Percentiles rank a stretch among this genome's conserved stretches.
Evolutionary conservation across 2,113 vertebrate genomes (phyloP).

Genomic region (Nibea albiflora): DNA sequence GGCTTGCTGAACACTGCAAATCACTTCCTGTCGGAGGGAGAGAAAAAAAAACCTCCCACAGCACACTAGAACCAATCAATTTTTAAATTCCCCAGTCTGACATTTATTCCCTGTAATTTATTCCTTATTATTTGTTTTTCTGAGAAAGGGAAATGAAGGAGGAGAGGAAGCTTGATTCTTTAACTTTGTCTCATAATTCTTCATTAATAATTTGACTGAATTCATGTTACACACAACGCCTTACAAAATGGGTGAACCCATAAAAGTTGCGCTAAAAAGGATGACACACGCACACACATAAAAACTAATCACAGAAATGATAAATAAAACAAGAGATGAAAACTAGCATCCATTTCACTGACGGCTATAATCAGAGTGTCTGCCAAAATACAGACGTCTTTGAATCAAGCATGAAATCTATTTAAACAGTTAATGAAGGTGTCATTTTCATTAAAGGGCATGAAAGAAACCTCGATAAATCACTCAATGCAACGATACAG

Average conservation of each 20-base stretch:
- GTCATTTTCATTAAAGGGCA: neutral
- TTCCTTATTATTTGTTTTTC: constrained; percentile 72
- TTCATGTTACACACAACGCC: constrained; percentile 2
- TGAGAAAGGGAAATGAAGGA: constrained; percentile 55
- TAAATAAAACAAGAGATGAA: constrained; percentile 32
- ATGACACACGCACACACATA: neutral
- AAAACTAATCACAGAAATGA: constrained; percentile 24
- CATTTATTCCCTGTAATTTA: constrained; percentile 80
- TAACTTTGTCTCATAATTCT: constrained; percentile 10
- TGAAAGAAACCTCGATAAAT: constrained; percentile 26
- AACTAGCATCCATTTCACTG: constrained; percentile 18
- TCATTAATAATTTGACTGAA: constrained; percentile 1
- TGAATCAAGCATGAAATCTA: constrained; percentile 16
- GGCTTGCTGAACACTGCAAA: constrained; percentile 98
- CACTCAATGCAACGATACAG: constrained; percentile 25
- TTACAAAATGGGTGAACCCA: neutral
- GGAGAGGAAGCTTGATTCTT: constrained; percentile 28
- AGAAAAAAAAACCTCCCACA: constrained; percentile 89
- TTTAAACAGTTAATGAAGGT: constrained; percentile 19
- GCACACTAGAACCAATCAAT: constrained; percentile 95
- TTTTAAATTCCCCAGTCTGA: constrained; percentile 89
- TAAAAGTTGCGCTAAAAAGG: constrained; percentile 26
- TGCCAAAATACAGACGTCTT: neutral
- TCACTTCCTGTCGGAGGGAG: constrained; percentile 96
- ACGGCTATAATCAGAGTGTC: neutral